These are phyloP conservation scores for Elgaria multicarinata DNA, from an alignment of 2,113 vertebrate species.

Conservation along the genomic window DNA sequence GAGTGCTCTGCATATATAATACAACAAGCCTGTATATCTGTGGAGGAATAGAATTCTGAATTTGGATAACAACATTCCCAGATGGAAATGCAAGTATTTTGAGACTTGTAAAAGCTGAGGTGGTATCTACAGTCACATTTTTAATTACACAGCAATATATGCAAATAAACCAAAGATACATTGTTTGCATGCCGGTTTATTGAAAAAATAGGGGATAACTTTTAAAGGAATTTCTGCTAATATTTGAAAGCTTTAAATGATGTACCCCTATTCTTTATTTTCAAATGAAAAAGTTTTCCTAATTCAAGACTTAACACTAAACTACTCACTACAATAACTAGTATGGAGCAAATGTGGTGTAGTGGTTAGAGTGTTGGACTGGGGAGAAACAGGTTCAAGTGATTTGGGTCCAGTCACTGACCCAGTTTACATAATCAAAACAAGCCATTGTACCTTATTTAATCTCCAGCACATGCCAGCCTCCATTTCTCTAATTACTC, in stretches of 20 bases:
- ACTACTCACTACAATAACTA: too few species aligned
- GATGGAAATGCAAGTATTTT: not conserved
- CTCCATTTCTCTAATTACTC: too few species aligned
- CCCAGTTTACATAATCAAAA: too few species aligned
- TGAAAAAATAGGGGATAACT: not conserved
- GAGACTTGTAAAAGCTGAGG: not conserved
- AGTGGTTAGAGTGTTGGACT: too few species aligned
- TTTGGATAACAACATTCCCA: not conserved
- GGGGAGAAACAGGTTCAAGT: too few species aligned
- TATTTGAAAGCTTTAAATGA: not conserved
- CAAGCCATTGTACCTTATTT: too few species aligned
- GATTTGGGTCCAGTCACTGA: too few species aligned
- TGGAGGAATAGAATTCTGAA: not conserved
- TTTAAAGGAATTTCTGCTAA: not conserved
- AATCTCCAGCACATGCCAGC: too few species aligned
- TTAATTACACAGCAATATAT: not conserved
- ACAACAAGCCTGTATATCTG: not conserved
- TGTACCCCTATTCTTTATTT: not conserved
- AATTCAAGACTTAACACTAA: too few species aligned
- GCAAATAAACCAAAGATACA: not conserved
- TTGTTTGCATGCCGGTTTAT: not conserved
- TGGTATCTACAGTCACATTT: not conserved
- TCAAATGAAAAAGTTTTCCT: not conserved
- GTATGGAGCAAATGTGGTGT: too few species aligned
- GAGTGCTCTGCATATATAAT: fast-evolving